Base-by-base conservation (phyloP, 2,888 invertebrate genomes). In the Dasysyrphus tricinctus region DNA sequence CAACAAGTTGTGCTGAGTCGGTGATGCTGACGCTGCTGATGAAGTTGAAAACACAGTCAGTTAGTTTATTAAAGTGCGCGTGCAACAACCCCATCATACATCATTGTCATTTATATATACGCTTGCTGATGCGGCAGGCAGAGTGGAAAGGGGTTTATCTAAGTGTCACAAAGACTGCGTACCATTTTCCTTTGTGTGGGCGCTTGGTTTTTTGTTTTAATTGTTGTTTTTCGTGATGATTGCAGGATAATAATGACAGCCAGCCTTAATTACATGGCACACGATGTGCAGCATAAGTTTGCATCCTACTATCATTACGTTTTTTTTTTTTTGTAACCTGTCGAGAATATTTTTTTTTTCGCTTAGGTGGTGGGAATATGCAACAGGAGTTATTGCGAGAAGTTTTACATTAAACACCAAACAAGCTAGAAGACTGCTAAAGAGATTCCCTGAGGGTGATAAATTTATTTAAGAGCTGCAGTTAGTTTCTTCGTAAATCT, bases 1-100 rank as follows among this genome's bases (percentile, higher is more conserved):
- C 81, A 82, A 78, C 77, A 82, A 77, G 78, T 77, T 67, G 49
- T 34, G 67, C 49, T 44, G 63, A 49, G 34, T 69, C 1, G 39
- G 19, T 65, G 32, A 32, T 59, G 63, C 34, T 37, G 16, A 37
- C n/a, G 37, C 44, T 78, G 57, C 59, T 70, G 42, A 32, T 51
- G 61, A 67, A 42, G 47, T 44, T 34, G 42, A 37, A 70, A 51
- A 67, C 57, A 61, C 72, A 69, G 74, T 70, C 70, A 78, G 81
- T 82, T 82, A 72, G 70, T 82, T 82, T 67, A 86, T 75, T 86
- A 79, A 79, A 79, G 75, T 61, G 75, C 82, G 82, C 82, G 86
- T 86, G 82, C 86, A 86, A 76, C 86, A 86, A 86, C 82, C 86
- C 79, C 86, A 47, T 16, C 39, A 47, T 72, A 34, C 78, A 42